Conservation (phyloP, 2,797 vertebrate genomes). For the Acanthornis magna region DNA sequence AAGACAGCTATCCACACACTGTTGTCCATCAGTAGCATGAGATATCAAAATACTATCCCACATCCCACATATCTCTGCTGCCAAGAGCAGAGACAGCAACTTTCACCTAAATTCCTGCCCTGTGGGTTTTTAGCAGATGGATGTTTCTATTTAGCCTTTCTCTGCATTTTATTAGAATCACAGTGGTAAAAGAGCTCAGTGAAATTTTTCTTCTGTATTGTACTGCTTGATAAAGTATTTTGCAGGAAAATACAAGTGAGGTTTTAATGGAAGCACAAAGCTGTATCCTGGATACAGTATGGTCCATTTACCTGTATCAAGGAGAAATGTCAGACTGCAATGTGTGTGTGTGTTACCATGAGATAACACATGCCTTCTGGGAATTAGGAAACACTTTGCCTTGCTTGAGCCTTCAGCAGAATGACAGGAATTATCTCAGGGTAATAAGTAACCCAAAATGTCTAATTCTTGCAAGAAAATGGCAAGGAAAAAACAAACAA, state of each 20-base stretch:
- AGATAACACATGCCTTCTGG: conserved; percentile 7
- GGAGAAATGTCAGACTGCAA: background rate
- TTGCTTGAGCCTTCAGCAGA: conserved; percentile 1
- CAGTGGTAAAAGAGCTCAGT: background rate
- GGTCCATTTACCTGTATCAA: conserved; percentile 26
- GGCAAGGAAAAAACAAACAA: conserved; percentile 11
- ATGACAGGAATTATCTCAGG: background rate
- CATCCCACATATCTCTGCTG: no score
- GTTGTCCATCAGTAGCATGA: background rate
- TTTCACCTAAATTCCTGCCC: background rate
- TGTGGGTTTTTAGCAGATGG: background rate
- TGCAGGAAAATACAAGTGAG: background rate
- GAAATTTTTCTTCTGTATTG: background rate
- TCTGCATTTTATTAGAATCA: background rate
- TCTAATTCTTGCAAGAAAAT: conserved; percentile 25
- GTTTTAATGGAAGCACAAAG: background rate
- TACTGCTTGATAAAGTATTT: background rate
- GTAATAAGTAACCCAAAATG: conserved; percentile 29
- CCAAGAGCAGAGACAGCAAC: background rate
- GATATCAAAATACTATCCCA: background rate
- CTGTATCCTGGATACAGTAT: background rate
- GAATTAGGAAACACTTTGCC: conserved; percentile 2
- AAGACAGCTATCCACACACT: background rate
- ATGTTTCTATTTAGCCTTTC: background rate
- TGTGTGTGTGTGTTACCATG: background rate